A percentile compares a stretch with the other conserved stretches of the same genome.
Conservation (phyloP, 2,888 invertebrate genomes). For the Muschampia plurimacula region DNA sequence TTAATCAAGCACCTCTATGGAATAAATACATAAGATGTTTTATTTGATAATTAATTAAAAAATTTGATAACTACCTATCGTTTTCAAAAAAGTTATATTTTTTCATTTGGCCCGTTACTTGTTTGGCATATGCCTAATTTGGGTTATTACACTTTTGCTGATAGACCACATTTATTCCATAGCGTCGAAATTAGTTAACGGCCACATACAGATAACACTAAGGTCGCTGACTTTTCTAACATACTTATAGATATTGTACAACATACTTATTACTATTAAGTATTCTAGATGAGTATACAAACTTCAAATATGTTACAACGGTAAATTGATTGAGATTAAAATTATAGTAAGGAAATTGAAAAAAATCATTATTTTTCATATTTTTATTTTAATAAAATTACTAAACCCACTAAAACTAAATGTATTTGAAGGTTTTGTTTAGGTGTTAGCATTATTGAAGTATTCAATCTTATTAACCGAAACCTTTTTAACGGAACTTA, state of each 20-base stretch:
- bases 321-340: neutral
- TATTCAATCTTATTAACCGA: conserved; percentile 15
- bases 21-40: too few relatives aligned
- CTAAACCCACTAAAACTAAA: neutral
- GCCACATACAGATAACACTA: conserved; percentile 2
- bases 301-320: too few relatives aligned
- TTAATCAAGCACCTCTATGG: too few relatives aligned
- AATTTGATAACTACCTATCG: too few relatives aligned
- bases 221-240: neutral
- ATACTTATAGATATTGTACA: neutral
- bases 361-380: neutral
- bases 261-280: too few relatives aligned
- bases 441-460: conserved; percentile 8
- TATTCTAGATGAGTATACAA: too few relatives aligned
- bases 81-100: too few relatives aligned
- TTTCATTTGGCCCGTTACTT: neutral
- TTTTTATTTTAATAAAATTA: neutral
- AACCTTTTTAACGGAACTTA: conserved; percentile 27
- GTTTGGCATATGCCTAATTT: neutral
- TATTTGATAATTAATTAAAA: too few relatives aligned
- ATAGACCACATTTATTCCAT: neutral
- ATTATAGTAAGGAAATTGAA: neutral
- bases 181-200: conserved; percentile 1
- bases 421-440: neutral
- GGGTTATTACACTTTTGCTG: neutral